Percentiles rank a stretch among this genome's conserved stretches.
These are phyloP conservation scores for Lottia scabra DNA, from an alignment of 2,888 invertebrate species.

Conservation along the genomic window DNA sequence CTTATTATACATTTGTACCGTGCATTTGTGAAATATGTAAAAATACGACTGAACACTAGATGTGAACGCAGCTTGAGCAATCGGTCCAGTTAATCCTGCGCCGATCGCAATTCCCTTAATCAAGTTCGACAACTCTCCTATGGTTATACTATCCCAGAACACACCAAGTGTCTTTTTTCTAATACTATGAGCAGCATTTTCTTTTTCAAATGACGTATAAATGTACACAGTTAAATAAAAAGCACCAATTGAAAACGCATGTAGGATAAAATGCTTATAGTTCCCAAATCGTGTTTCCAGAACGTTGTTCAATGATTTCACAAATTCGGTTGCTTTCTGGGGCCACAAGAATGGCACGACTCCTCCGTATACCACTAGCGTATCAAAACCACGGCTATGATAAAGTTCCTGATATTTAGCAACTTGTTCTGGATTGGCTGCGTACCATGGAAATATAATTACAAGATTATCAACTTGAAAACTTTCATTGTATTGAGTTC, in stretches of 20 bases:
- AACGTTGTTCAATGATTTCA: not conserved
- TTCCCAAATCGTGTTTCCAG: not conserved
- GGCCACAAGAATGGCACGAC: constrained; percentile 9
- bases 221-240: not conserved
- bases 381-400: constrained; percentile 6
- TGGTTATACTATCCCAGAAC: constrained; percentile 1
- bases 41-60: not conserved
- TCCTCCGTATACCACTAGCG: constrained; percentile 6
- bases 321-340: not conserved
- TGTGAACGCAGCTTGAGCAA: too few species aligned
- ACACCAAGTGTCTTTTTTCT: constrained; percentile 2
- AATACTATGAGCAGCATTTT: not conserved
- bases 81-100: too few species aligned
- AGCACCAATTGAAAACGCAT: constrained; percentile 11
- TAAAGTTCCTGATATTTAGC: not conserved
- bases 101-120: not conserved
- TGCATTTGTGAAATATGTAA: not conserved
- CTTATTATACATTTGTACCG: not conserved
- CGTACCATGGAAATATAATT: constrained; percentile 8
- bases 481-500: not conserved
- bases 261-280: constrained; percentile 6
- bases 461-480: not conserved
- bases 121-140: constrained; percentile 1
- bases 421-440: not conserved
- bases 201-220: not conserved